These are phyloP conservation scores for Scyliorhinus canicula DNA, from an alignment of 2,797 vertebrate genomes.

Conservation along the genomic window DNA sequence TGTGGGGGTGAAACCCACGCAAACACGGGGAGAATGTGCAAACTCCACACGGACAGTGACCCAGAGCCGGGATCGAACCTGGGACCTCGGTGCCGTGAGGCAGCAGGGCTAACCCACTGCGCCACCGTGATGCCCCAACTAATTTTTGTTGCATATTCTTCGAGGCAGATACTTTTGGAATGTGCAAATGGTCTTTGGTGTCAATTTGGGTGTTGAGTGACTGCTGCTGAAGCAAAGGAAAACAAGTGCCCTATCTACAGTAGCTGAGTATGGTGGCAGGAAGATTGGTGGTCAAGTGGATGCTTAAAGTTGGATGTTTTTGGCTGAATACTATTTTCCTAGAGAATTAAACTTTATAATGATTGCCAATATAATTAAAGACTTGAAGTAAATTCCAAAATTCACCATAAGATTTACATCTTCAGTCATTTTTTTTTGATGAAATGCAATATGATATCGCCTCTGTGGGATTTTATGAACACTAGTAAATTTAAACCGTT, in stretches of 20 bases:
- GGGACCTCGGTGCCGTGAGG: too few species aligned
- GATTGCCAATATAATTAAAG: neutral
- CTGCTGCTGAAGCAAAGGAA: neutral
- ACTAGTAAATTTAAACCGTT: neutral
- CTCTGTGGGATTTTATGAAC: constrained; percentile 35
- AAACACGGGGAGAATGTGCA: too few species aligned
- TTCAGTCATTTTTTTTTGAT: neutral
- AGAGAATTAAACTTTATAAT: neutral
- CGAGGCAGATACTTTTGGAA: neutral
- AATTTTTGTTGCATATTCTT: neutral
- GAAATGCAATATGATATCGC: neutral
- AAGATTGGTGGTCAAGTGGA: neutral
- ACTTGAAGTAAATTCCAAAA: neutral
- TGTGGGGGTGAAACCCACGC: too few species aligned
- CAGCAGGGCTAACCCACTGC: too few species aligned
- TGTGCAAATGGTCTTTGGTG: neutral
- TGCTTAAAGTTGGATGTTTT: neutral
- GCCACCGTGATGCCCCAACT: too few species aligned
- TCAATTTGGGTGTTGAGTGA: neutral
- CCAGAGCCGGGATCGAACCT: too few species aligned
- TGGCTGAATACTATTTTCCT: neutral
- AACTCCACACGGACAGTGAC: too few species aligned
- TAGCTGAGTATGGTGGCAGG: neutral
- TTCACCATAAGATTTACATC: neutral
- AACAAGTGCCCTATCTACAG: neutral